Evolutionary conservation across 2,797 vertebrate genomes (phyloP), one percentile per base, ranked within the genome.

Genomic region (Pipistrellus nathusii): DNA sequence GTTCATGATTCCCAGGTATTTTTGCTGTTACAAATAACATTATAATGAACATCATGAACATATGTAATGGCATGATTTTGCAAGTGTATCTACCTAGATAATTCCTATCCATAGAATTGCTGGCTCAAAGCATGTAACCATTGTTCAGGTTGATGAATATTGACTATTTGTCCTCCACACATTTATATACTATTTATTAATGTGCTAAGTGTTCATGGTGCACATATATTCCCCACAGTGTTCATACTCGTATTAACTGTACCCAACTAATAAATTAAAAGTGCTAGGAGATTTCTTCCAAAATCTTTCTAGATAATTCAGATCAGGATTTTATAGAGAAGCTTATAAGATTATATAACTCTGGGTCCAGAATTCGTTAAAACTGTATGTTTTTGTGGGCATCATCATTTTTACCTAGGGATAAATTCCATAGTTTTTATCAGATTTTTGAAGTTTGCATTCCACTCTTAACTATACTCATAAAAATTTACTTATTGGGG

Each of bases 311-410:
- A 27, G 32, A 41, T 72, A 71, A 27, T 71, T 76, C 17, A 93
- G 76, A 84, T 81, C 3, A 87, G 9, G 18, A 35, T 75, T 91
- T 91, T 3, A 57, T 83, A 78, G 41, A 83, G 27, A 94, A 93
- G 48, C 5, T 11, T n/a, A 27, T 57, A 76, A 44, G 21, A 9
- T 76, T 88, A 90, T 53, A 0, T 76, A 59, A 91, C 59, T 84
- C 35, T 88, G 13, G 5, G 10, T 57, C 9, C 17, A 75, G 55
- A 13, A 66, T 25, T 6, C 6, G 3, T 55, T 55, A 27, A 59
- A 57, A 64, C 18, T 81, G 9, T 55, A 6, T 87, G 8, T 57
- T 59, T 53, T 75, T 81, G 25, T 62, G 17, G 6, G 4, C 1
- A 53, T 17, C 3, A 90, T 73, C 8, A 85, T 44, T 71, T 68